These are phyloP conservation scores for Cliona cf. orientalis DNA, from an alignment of 37 sponge, comb jelly and placozoan species.

Conservation along the genomic window DNA sequence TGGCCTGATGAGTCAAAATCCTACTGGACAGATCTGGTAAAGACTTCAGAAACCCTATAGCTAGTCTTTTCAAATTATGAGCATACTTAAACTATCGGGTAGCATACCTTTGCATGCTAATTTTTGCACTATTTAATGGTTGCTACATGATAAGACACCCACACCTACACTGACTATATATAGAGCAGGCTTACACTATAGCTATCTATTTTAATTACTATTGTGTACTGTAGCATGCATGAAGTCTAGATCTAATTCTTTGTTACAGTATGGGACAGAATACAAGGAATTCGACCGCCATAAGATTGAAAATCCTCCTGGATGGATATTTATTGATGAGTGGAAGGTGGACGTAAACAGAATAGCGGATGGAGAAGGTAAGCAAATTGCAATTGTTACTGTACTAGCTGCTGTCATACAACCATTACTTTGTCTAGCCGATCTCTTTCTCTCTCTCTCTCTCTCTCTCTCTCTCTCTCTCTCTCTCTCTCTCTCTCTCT, in stretches of 20 bases:
- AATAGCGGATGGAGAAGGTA: conserved; percentile 93
- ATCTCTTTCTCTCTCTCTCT: neutral
- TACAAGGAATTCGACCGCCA: conserved; percentile 56
- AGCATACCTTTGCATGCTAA: too few species aligned
- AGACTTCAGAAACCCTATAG: neutral
- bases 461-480: neutral
- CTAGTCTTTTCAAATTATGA: too few species aligned
- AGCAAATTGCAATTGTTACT: neutral
- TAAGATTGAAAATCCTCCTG: conserved; percentile 76
- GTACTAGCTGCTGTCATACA: too few species aligned
- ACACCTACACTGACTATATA: too few species aligned
- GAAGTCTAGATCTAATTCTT: too few species aligned
- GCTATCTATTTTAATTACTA: neutral
- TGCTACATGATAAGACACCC: too few species aligned
- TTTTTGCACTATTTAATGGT: too few species aligned
- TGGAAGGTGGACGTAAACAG: conserved; percentile 93
- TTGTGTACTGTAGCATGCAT: conserved; percentile 48
- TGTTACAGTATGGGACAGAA: conserved; percentile 39
- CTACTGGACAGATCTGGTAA: conserved; percentile 83
- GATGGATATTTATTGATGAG: conserved; percentile 87
- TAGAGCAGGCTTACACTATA: too few species aligned
- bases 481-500: too few species aligned
- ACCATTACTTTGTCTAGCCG: neutral
- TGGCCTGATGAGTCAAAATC: conserved; percentile 66
- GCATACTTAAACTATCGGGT: too few species aligned